Percentiles rank a stretch among this genome's conserved stretches.
These are phyloP conservation scores for Acromyrmex charruanus DNA, from an alignment of 1,140 invertebrate species.

Conservation along the genomic window DNA sequence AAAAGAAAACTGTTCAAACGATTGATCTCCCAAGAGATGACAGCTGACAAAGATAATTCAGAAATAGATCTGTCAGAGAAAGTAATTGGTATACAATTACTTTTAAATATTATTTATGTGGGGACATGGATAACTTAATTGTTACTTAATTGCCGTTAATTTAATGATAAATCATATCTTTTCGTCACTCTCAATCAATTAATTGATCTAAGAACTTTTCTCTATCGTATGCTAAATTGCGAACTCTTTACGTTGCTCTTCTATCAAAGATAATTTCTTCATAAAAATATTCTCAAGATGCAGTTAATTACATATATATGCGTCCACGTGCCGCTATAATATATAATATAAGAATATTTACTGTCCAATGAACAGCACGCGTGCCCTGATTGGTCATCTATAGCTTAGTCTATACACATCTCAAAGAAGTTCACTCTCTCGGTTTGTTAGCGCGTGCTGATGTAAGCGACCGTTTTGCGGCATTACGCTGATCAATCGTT, in stretches of 20 bases:
- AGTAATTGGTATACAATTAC: not conserved
- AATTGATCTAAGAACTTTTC: not conserved
- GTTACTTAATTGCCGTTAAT: not conserved
- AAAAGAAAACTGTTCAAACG: not conserved
- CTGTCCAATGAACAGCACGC: constrained; percentile 76
- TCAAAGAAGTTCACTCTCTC: constrained; percentile 67
- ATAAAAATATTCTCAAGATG: constrained; percentile 2
- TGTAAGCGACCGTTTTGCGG: constrained; percentile 71
- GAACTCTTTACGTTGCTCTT: not conserved
- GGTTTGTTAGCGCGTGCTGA: constrained; percentile 64
- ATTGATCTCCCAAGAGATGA: not conserved
- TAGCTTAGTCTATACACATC: constrained; percentile 50
- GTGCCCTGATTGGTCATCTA: constrained; percentile 46
- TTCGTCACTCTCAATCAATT: not conserved
- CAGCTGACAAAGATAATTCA: not conserved
- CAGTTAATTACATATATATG: not conserved
- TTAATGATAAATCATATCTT: not conserved
- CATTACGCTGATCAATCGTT: constrained; percentile 71
- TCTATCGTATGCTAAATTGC: not conserved
- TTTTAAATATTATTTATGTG: not conserved
- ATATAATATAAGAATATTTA: constrained; percentile 74
- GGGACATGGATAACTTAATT: not conserved
- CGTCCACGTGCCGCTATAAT: constrained; percentile 21
- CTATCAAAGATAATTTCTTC: not conserved
- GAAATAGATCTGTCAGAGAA: not conserved